These are phyloP conservation scores for Erebia ligea DNA, from an alignment of 2,888 invertebrate species.

Conservation along the genomic window DNA sequence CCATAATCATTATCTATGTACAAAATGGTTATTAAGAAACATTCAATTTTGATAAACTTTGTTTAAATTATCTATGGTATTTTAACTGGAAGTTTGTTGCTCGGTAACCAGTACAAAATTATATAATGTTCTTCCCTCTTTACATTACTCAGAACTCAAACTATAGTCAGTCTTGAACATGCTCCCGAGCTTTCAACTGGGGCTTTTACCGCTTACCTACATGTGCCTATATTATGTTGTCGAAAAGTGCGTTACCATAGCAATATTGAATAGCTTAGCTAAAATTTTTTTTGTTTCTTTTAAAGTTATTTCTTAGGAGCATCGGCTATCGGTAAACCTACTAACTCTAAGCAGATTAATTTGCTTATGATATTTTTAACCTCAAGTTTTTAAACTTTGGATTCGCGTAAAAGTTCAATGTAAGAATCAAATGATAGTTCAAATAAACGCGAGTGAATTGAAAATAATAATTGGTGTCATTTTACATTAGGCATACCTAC, in stretches of 20 bases:
- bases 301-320: not conserved
- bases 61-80: not conserved
- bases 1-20: too few species aligned
- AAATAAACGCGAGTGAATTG: too few species aligned
- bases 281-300: conserved; percentile 30
- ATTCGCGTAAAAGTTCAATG: too few species aligned
- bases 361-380: too few species aligned
- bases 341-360: not conserved
- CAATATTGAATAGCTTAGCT: conserved; percentile 73
- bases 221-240: too few species aligned
- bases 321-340: not conserved
- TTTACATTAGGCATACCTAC: too few species aligned
- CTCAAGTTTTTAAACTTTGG: too few species aligned
- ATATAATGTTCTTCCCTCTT: conserved; percentile 3
- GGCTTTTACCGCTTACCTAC: conserved; percentile 31
- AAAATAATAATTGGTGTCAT: too few species aligned
- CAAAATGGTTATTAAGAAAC: too few species aligned
- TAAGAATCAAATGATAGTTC: too few species aligned
- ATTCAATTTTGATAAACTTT: not conserved
- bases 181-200: conserved; percentile 3
- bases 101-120: not conserved
- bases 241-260: conserved; percentile 63
- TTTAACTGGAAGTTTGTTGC: conserved; percentile 6
- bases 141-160: too few species aligned
- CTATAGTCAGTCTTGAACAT: not conserved